A percentile compares a stretch with the other conserved stretches of the same genome.
Conservation (phyloP, 2,797 vertebrate species). For the Discoglossus pictus region DNA sequence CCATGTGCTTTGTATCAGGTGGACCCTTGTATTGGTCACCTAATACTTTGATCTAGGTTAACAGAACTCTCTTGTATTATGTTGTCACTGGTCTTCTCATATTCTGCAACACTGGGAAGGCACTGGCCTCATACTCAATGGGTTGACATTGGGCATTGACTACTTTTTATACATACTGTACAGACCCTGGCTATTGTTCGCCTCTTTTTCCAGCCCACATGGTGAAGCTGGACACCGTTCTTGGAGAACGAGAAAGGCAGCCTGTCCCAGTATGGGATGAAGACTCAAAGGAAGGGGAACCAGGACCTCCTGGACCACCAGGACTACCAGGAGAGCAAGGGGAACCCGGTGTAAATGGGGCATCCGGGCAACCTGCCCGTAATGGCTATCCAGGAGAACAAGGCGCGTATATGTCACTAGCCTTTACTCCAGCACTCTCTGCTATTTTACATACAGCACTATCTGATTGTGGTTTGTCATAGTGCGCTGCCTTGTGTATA, state of each 20-base stretch:
- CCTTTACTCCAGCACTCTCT: background rate
- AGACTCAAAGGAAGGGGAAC: constrained; percentile 57
- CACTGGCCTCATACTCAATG: too few relatives aligned
- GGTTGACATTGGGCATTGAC: too few relatives aligned
- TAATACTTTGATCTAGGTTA: too few relatives aligned
- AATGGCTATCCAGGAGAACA: constrained; percentile 63
- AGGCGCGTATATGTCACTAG: constrained; percentile 67
- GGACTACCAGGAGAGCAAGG: constrained; percentile 54
- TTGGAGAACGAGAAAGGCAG: constrained; percentile 61
- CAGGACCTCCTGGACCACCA: constrained; percentile 57
- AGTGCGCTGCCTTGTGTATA: background rate
- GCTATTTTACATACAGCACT: too few relatives aligned
- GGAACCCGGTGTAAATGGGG: constrained; percentile 54
- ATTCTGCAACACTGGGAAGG: too few relatives aligned
- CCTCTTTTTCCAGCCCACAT: constrained; percentile 62
- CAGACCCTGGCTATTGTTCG: too few relatives aligned
- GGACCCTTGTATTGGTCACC: too few relatives aligned
- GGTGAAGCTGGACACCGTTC: constrained; percentile 64
- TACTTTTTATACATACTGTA: too few relatives aligned
- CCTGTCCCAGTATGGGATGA: constrained; percentile 67
- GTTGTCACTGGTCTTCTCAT: too few relatives aligned
- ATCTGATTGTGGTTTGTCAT: too few relatives aligned
- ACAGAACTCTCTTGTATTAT: too few relatives aligned
- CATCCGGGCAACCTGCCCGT: constrained; percentile 58
- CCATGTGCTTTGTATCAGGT: too few relatives aligned